Conservation (phyloP, 2,888 invertebrate genomes). For the Stenichneumon culpator region DNA sequence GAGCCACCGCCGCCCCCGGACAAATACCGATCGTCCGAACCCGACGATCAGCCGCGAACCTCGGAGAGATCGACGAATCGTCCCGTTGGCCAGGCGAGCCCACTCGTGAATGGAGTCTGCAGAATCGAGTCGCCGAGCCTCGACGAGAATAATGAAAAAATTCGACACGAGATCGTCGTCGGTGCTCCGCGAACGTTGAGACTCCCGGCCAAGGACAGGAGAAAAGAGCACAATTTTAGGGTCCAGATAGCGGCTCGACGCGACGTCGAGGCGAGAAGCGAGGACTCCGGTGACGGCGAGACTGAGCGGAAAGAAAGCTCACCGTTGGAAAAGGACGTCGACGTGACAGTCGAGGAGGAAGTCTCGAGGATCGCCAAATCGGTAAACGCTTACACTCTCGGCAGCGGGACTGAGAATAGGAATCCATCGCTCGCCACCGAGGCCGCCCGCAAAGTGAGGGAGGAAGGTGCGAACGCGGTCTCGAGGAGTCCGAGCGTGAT, state of each 20-base stretch:
- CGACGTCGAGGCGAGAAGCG: slow-evolving; percentile 32
- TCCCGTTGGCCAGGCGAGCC: neutral
- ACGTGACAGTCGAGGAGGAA: slow-evolving; percentile 45
- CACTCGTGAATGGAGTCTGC: slow-evolving; percentile 59
- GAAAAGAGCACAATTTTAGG: slow-evolving; percentile 56
- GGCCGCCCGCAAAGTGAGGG: slow-evolving; percentile 80
- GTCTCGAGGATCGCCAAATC: slow-evolving; percentile 51
- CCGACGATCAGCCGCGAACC: neutral
- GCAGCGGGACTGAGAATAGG: slow-evolving; percentile 70
- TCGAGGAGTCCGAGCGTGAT: slow-evolving; percentile 76
- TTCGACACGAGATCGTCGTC: slow-evolving; percentile 6
- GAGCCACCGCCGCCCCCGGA: slow-evolving; percentile 80
- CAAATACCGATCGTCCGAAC: slow-evolving; percentile 58
- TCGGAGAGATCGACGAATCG: neutral
- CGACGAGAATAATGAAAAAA: slow-evolving; percentile 32
- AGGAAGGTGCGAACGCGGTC: slow-evolving; percentile 85
- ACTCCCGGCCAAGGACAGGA: slow-evolving; percentile 61
- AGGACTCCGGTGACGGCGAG: slow-evolving; percentile 58
- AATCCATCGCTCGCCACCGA: slow-evolving; percentile 76
- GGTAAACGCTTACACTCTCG: slow-evolving; percentile 48
- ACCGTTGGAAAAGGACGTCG: slow-evolving; percentile 32
- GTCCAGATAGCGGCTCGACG: neutral
- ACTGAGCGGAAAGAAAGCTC: slow-evolving; percentile 56
- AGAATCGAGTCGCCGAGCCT: slow-evolving; percentile 39
- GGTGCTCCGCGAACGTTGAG: slow-evolving; percentile 41